Evolutionary conservation across 2,797 vertebrate genomes (phyloP), one percentile per base, ranked within the genome.

Genomic region (Clarias fuscus): DNA sequence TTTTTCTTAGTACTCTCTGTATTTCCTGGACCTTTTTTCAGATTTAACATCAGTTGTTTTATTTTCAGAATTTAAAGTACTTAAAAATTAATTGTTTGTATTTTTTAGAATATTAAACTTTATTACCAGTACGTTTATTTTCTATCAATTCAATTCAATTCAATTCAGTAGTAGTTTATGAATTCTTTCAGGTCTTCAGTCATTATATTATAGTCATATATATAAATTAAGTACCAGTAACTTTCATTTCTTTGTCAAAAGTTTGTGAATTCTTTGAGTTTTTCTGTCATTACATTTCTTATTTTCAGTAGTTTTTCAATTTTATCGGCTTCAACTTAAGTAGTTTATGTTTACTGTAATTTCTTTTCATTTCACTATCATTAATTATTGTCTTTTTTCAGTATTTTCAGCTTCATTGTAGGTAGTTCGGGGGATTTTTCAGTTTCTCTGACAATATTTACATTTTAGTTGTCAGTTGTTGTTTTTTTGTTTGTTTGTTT

Each of bases 41-140:
- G 27, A 30, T 78, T 78, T 78, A 20, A 15, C 30, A 53, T 77
- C 75, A 77, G 43, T 8, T 48, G 37, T 8, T 78, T 78, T 78
- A 20, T 15, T 58, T 53, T 77, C 53, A 77, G 43, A 48, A 48
- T 48, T 48, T 48, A 43, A 7, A 48, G 73, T 58, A 77, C 22
- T 27, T 75, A 11, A 20, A 40, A 71, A 1, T 13, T 73, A 43
- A 33, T 14, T 17, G 10, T 4, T 6, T 30, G 13, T 5, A 17
- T 15, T 65, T 65, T 67, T 61, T 20, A 61, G 20, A 3, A 61
- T 2, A 3, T 65, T 65, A 8, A 65, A 10, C 13, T 65, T n/a
- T 65, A 65, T 6, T 61, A 20, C 7, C 40, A 43, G 71, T 73
- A 73, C 0, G 43, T 73, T 72, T 18, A 1, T 14, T 48, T 75